A percentile compares a stretch with the other conserved stretches of the same genome.
Evolutionary conservation across 2,888 invertebrate species (phyloP).

Genomic region (Sarcophaga rosellei): DNA sequence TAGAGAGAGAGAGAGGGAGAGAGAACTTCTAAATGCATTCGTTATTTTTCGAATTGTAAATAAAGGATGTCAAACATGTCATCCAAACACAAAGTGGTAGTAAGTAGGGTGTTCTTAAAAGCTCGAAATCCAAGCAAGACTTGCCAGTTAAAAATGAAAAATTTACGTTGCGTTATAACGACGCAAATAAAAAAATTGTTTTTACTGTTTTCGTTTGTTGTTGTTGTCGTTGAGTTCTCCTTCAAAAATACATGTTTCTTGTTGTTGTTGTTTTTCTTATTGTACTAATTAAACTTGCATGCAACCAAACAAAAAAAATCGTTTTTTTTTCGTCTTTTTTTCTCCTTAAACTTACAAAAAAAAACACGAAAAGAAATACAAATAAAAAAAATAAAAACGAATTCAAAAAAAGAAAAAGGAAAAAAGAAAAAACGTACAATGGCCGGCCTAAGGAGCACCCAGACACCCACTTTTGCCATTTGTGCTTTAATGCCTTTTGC

Average conservation of each 20-base stretch:
- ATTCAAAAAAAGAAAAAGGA: slow-evolving; percentile 80
- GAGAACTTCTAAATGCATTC: too few species aligned
- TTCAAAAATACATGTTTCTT: slow-evolving; percentile 5
- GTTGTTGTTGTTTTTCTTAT: slow-evolving; percentile 23
- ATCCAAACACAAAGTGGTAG: too few species aligned
- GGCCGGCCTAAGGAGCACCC: slow-evolving; percentile 97
- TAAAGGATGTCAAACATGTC: too few species aligned
- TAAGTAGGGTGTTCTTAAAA: too few species aligned
- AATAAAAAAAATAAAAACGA: slow-evolving; percentile 56
- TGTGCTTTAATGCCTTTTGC: slow-evolving; percentile 99
- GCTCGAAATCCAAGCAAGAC: too few species aligned
- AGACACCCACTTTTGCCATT: slow-evolving; percentile 99
- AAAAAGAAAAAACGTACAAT: slow-evolving; percentile 90
- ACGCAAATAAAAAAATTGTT: too few species aligned
- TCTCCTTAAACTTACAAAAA: slow-evolving; percentile 8
- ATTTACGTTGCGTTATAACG: too few species aligned
- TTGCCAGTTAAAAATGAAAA: too few species aligned
- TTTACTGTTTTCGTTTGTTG: background rate
- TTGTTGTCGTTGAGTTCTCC: background rate
- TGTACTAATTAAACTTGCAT: slow-evolving; percentile 64
- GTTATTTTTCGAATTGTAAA: too few species aligned
- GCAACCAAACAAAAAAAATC: slow-evolving; percentile 62
- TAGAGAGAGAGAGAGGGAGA: too few species aligned
- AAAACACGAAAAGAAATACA: slow-evolving; percentile 33
- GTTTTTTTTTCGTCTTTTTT: too few species aligned